These are phyloP conservation scores for Limonius californicus DNA, from an alignment of 1,140 invertebrate genomes.

Conservation along the genomic window DNA sequence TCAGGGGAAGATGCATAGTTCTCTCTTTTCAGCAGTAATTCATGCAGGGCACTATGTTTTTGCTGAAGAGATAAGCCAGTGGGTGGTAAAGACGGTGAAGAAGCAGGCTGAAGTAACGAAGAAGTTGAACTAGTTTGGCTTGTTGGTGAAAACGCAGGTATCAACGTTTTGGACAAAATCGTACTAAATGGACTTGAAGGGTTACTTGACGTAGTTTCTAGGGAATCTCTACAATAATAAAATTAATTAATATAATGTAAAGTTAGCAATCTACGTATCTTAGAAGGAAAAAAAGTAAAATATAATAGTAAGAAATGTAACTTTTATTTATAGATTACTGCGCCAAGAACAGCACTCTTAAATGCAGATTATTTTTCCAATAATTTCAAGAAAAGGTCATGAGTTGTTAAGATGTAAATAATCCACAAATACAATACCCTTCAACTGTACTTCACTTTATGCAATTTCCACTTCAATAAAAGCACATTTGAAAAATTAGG, in stretches of 20 bases:
- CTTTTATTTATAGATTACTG: background rate
- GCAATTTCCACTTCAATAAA: no score
- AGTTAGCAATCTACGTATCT: no score
- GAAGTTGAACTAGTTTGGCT: constrained; percentile 55
- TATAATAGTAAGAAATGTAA: no score
- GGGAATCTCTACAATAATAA: background rate
- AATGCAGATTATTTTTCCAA: no score
- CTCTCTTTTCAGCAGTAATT: constrained; percentile 61
- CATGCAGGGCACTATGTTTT: constrained; percentile 55
- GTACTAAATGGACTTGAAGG: constrained; percentile 17
- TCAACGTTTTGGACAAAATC: constrained; percentile 43
- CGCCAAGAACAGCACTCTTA: background rate
- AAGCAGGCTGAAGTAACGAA: constrained; percentile 53
- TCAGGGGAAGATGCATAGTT: constrained; percentile 53
- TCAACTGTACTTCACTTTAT: no score
- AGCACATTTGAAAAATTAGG: no score
- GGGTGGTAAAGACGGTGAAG: constrained; percentile 42
- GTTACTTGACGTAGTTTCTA: background rate
- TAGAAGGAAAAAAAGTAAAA: no score
- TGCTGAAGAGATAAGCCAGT: constrained; percentile 49
- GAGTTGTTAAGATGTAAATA: no score
- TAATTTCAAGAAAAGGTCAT: no score
- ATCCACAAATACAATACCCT: no score
- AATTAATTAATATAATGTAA: background rate
- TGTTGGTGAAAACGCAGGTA: constrained; percentile 54